Evolutionary conservation across 2,797 vertebrate species (phyloP).

Genomic region (Euphonia xanthogaster): DNA sequence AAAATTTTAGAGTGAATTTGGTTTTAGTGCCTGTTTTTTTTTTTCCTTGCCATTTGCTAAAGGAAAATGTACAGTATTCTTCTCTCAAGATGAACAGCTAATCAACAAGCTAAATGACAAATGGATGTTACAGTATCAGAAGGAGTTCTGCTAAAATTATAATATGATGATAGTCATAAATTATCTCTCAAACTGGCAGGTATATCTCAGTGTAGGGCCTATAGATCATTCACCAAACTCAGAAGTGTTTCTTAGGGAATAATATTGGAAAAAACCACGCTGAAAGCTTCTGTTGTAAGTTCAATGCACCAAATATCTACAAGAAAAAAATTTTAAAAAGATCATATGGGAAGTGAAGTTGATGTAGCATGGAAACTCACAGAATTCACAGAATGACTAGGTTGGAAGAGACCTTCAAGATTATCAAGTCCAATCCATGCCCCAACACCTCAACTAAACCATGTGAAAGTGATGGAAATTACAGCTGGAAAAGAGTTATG

Average conservation of each 20-base stretch:
- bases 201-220: neutral
- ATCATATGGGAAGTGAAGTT: neutral
- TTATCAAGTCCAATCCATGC: neutral
- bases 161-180: neutral
- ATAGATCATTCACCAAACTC: neutral
- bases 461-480: neutral
- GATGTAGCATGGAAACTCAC: neutral
- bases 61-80: neutral
- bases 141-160: neutral
- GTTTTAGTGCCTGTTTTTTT: neutral
- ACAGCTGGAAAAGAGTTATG: neutral
- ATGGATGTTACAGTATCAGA: neutral
- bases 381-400: neutral
- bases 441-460: neutral
- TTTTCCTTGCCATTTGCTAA: neutral
- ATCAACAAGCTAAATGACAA: neutral
- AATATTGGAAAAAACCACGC: neutral
- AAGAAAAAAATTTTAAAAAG: accelerated
- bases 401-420: neutral
- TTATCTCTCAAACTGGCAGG: neutral
- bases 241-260: neutral
- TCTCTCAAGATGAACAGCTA: neutral
- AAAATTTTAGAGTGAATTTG: neutral
- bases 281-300: neutral
- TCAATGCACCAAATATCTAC: neutral